Evolutionary conservation across 2,888 invertebrate genomes (phyloP).

Genomic region (Nephrotoma flavescens): DNA sequence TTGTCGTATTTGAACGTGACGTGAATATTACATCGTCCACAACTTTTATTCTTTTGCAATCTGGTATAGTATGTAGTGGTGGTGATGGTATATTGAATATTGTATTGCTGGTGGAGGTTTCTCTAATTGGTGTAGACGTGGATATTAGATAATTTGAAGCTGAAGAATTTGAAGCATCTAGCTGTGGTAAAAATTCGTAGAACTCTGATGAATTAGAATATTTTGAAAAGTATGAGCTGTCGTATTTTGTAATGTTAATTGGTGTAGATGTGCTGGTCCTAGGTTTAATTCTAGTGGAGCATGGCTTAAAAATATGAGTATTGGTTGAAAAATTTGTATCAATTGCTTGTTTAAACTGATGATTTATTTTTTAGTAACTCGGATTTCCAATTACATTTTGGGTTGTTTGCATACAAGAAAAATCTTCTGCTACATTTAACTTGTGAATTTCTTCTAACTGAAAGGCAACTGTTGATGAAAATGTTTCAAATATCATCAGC

Average conservation of each 20-base stretch:
- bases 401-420: too few relatives aligned
- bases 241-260: not conserved
- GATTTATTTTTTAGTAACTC: not conserved
- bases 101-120: too few relatives aligned
- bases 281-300: not conserved
- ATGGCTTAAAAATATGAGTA: not conserved
- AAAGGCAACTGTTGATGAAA: too few relatives aligned
- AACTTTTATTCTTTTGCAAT: too few relatives aligned
- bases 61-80: too few relatives aligned
- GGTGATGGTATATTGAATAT: too few relatives aligned
- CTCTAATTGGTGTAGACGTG: too few relatives aligned
- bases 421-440: too few relatives aligned
- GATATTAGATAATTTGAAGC: too few relatives aligned
- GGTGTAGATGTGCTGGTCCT: not conserved
- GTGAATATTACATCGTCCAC: too few relatives aligned
- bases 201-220: not conserved
- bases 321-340: not conserved
- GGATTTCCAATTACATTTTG: not conserved
- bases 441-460: not conserved
- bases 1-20: too few relatives aligned
- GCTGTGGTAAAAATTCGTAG: not conserved
- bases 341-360: not conserved
- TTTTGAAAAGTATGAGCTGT: not conserved
- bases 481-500: too few relatives aligned
- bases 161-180: not conserved